These are phyloP conservation scores for Neodiprion fabricii DNA, from an alignment of 1,140 invertebrate genomes.

Conservation along the genomic window DNA sequence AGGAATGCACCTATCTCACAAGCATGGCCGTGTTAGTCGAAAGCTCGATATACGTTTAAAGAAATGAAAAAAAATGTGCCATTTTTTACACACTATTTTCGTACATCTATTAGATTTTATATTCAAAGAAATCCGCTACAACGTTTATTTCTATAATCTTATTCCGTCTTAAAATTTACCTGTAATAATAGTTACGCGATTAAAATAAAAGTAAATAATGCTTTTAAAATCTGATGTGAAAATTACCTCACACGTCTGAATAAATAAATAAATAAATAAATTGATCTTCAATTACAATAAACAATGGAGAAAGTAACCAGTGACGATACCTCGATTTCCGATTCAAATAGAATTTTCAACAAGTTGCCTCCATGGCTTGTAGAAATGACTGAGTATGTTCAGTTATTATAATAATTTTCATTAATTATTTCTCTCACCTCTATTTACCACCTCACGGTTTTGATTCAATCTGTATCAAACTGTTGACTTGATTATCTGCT, in stretches of 20 bases:
- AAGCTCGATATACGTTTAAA: neutral
- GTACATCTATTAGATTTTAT: neutral
- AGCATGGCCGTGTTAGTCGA: neutral
- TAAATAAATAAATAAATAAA: neutral
- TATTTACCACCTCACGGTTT: conserved; percentile 4
- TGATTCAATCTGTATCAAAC: too few species aligned
- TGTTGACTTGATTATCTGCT: too few species aligned
- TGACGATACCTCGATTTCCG: conserved; percentile 21
- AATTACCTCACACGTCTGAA: too few species aligned
- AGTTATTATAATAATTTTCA: conserved; percentile 6
- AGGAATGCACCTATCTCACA: neutral
- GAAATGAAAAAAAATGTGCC: neutral
- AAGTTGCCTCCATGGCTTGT: conserved; percentile 41
- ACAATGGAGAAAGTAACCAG: conserved; percentile 27
- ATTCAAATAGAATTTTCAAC: conserved; percentile 13
- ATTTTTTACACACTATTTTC: neutral
- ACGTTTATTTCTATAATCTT: neutral
- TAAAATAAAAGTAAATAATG: neutral
- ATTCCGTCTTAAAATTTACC: neutral
- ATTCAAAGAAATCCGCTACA: neutral
- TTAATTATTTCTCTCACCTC: conserved; percentile 10
- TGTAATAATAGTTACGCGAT: neutral
- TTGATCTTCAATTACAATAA: conserved; percentile 13
- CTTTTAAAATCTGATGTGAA: too few species aligned
- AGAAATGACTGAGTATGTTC: conserved; percentile 43